Evolutionary conservation across 2,113 vertebrate species (phyloP).

Genomic region (Lonchura striata): DNA sequence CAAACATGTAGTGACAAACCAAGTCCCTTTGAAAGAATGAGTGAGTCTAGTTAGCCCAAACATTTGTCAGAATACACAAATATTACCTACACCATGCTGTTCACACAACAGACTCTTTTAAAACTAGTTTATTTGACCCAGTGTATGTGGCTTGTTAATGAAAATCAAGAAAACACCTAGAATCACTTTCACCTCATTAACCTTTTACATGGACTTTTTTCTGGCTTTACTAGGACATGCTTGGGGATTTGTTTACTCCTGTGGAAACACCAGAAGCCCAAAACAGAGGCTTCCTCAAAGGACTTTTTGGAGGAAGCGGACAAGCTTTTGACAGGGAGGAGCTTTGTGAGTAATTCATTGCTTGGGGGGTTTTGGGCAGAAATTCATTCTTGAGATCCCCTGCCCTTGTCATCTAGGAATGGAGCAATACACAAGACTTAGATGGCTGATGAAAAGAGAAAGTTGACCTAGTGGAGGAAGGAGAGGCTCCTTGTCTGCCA

Average conservation of each 20-base stretch:
- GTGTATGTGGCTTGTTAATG: not conserved
- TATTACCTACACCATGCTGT: too few species aligned
- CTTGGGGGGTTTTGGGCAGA: not conserved
- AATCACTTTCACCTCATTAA: not conserved
- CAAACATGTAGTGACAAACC: not conserved
- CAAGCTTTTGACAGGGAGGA: conserved; percentile 96
- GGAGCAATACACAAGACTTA: too few species aligned
- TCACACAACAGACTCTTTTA: not conserved
- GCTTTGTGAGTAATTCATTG: conserved; percentile 83
- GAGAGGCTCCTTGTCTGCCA: not conserved
- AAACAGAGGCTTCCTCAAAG: conserved; percentile 96
- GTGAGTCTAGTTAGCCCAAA: not conserved
- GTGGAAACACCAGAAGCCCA: conserved; percentile 97
- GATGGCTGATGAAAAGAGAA: not conserved
- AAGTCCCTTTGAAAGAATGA: not conserved
- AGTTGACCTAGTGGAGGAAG: not conserved
- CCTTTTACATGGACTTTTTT: not conserved
- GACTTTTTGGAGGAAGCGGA: conserved; percentile 92
- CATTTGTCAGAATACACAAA: not conserved
- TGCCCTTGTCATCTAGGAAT: not conserved
- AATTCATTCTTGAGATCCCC: not conserved
- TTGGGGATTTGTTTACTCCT: conserved; percentile 94
- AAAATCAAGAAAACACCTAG: not conserved
- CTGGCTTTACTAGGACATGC: conserved; percentile 85
- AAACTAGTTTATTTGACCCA: not conserved